phyloP scores from a whole-genome alignment of 1,140 invertebrate genomes.

The Platorchestia sp. region DNA sequence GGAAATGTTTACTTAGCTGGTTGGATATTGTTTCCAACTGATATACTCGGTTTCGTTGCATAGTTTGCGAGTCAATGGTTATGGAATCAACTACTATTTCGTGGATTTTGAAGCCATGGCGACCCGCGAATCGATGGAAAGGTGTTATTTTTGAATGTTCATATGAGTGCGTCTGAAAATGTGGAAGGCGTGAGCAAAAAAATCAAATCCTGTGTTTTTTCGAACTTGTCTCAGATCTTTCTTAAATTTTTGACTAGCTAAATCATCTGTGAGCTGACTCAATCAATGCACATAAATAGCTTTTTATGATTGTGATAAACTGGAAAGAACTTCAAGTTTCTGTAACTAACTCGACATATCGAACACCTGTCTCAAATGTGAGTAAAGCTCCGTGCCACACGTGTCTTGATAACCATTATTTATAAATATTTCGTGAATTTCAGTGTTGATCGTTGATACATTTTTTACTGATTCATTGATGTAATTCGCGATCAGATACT shows the following conservation, averaged over 20 bases:
- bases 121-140: too few relatives aligned
- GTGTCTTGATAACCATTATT: not conserved
- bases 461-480: too few relatives aligned
- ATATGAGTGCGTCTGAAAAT: too few relatives aligned
- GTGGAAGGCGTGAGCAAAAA: too few relatives aligned
- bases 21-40: not conserved
- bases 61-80: not conserved
- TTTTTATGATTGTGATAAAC: not conserved
- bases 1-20: not conserved
- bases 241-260: not conserved
- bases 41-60: not conserved
- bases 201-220: too few relatives aligned
- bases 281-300: not conserved
- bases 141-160: too few relatives aligned
- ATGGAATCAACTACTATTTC: not conserved
- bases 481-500: too few relatives aligned
- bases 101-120: too few relatives aligned
- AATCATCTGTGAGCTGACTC: not conserved
- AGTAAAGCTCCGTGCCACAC: not conserved
- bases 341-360: too few relatives aligned
- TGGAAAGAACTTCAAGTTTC: not conserved
- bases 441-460: not conserved
- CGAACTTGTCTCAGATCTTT: too few relatives aligned
- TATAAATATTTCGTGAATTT: not conserved
- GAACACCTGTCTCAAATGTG: too few relatives aligned